Conservation (phyloP, 1,140 invertebrate species). For the Diorhabda elongata region DNA sequence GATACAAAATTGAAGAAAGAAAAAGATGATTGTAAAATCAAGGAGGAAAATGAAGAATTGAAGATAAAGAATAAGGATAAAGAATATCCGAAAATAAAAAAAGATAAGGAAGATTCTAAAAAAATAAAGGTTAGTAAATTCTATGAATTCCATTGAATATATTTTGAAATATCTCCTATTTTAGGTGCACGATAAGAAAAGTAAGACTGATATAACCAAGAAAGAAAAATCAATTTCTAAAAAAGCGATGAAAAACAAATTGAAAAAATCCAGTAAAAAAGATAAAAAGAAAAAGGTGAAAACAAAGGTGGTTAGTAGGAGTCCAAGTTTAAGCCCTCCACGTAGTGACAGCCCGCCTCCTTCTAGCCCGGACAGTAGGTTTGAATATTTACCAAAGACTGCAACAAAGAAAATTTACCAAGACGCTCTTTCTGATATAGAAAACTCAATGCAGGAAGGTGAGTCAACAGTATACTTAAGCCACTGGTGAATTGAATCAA, state of each 20-base stretch:
- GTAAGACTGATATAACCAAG: neutral
- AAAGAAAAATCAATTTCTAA: neutral
- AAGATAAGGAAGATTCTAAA: conserved; percentile 25
- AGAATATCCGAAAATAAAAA: conserved; percentile 23
- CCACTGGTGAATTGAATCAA: too few species aligned
- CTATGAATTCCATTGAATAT: neutral
- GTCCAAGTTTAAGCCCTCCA: conserved; percentile 41
- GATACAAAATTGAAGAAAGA: conserved; percentile 38
- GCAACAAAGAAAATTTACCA: conserved; percentile 11
- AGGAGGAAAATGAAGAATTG: conserved; percentile 11
- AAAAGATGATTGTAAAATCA: conserved; percentile 37
- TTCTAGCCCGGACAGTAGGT: conserved; percentile 33
- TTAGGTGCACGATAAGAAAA: neutral
- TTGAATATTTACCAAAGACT: conserved; percentile 27
- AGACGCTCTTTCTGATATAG: conserved; percentile 18
- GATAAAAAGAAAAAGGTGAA: conserved; percentile 42
- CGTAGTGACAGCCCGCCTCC: conserved; percentile 41
- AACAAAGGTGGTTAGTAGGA: conserved; percentile 23
- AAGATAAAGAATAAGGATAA: conserved; percentile 24
- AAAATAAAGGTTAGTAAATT: conserved; percentile 31
- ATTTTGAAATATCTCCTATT: neutral
- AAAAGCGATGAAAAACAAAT: conserved; percentile 26
- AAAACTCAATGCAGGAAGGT: conserved; percentile 13
- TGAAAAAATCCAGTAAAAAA: conserved; percentile 39
- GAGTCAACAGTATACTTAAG: neutral